Base-by-base conservation (phyloP, 2,888 invertebrate species). In the Caenorhabditis angaria region DNA sequence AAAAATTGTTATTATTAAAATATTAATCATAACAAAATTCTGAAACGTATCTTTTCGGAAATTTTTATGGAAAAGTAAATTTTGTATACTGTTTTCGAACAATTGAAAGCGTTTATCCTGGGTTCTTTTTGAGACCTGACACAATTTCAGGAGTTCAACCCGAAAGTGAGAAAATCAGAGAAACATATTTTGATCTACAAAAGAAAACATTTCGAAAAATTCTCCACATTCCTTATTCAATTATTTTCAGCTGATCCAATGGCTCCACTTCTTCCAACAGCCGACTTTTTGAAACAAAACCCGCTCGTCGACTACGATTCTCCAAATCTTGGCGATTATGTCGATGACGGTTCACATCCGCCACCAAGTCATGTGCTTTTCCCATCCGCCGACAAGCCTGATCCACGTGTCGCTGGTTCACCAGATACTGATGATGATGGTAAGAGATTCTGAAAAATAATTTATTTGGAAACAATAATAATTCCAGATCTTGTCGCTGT, bases 281-380 rank as follows among this genome's bases (percentile, higher is more conserved):
- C 84, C 58, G 74, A 69, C 25, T 78, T 84, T 56, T 64, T 84
- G 27, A 80, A 80, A 65, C 77, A 78, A 55, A 84, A 84, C 50
- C 84, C 84, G 22, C 66, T 84, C 24, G 76, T 84, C 25, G 84
- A 84, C 62, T 82, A 83, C 57, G 81, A 80, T 47, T 66, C 70
- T n/a, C 78, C 78, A 28, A 75, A 75, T 50, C 69, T 75, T 8
- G 78, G 71, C 0, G 76, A 76, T 58, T 68, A 74, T 48, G 74
- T 68, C 4, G 70, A 70, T 29, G 68, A 70, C 20, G 80, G 77
- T 54, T 60, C 77, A 6, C 68, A 67, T 28, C 80, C 81, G 48
- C 53, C 65, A 24, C 81, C 81, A 24, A 53, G 64, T 14, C 68
- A 75, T 57, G 55, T 73, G 14, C 75, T 81, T 50, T 81, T 78